Evolutionary conservation across 2,113 vertebrate species (phyloP).

Genomic region (Sebastes fasciatus): DNA sequence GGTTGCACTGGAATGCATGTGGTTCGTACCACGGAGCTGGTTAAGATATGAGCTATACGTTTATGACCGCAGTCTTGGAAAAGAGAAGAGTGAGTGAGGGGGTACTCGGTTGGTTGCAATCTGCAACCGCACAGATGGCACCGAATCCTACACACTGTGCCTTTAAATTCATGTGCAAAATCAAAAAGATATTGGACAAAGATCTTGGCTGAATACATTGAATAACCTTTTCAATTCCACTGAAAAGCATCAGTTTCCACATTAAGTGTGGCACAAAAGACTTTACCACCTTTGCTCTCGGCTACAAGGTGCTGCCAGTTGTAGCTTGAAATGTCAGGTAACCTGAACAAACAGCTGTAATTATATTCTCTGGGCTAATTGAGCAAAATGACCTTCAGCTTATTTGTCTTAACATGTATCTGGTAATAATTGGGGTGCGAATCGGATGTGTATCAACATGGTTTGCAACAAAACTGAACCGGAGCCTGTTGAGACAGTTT

Average conservation of each 20-base stretch:
- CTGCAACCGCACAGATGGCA: too few species aligned
- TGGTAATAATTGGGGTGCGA: not conserved
- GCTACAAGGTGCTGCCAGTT: constrained; percentile 18
- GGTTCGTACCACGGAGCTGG: not conserved
- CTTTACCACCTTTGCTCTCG: not conserved
- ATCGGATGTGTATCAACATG: not conserved
- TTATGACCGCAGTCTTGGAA: too few species aligned
- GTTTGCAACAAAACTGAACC: not conserved
- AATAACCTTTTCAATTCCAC: not conserved
- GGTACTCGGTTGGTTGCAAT: too few species aligned
- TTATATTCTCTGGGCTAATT: constrained; percentile 8
- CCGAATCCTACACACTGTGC: too few species aligned
- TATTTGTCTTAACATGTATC: constrained; percentile 23
- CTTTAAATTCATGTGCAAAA: not conserved
- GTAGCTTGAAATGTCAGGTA: constrained; percentile 3
- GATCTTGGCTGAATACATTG: not conserved
- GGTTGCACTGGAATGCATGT: not conserved
- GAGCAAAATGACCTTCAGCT: not conserved
- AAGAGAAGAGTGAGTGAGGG: too few species aligned
- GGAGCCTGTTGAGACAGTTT: not conserved
- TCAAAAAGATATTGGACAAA: not conserved
- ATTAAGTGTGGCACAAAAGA: not conserved
- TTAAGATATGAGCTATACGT: not conserved
- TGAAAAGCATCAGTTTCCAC: not conserved
- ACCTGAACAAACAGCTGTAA: not conserved